Evolutionary conservation across 2,797 vertebrate species (phyloP).

Genomic region (Sebastes minor): DNA sequence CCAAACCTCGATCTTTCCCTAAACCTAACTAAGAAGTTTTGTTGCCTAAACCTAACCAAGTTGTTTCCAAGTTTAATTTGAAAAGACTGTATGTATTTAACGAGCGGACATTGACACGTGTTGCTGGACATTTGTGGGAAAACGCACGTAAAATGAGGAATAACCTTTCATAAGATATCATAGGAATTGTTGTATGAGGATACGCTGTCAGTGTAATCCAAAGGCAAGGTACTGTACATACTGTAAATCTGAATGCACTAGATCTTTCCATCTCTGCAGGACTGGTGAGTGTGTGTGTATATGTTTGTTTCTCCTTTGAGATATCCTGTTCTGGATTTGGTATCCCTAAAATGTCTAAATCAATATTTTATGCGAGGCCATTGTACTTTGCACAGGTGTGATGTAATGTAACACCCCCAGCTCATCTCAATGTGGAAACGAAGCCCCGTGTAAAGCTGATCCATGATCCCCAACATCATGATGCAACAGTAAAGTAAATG

Average conservation of each 20-base stretch:
- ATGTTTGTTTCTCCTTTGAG: not conserved
- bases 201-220: not conserved
- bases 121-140: no score
- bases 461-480: not conserved
- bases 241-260: not conserved
- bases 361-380: not conserved
- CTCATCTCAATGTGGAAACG: constrained; percentile 15
- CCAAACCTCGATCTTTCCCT: no score
- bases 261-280: not conserved
- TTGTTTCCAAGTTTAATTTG: no score
- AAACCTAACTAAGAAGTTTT: no score
- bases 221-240: not conserved
- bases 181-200: no score
- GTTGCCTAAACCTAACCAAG: no score
- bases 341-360: not conserved
- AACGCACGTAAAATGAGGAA: no score
- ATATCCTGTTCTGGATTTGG: not conserved
- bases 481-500: constrained; percentile 25
- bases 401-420: constrained; percentile 11
- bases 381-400: not conserved
- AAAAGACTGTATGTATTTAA: no score
- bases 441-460: not conserved
- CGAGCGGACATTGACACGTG: no score
- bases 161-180: no score
- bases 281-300: not conserved